Base-by-base conservation (phyloP, 2,797 vertebrate genomes). In the Pangasius larnaudii region DNA sequence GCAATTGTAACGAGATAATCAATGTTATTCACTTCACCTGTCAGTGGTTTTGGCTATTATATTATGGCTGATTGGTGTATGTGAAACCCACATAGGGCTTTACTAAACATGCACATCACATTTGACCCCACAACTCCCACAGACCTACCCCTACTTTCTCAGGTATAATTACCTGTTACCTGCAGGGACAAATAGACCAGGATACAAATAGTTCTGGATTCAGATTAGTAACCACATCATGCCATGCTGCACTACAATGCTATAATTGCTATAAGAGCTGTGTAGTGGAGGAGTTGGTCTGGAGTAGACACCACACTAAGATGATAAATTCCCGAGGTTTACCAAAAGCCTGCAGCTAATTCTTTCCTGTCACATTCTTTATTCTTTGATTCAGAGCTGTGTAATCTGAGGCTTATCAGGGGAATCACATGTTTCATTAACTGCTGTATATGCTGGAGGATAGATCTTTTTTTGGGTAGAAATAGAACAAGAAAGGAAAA, bases 301-400 rank as follows among this genome's bases (percentile, higher is more conserved):
- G 59, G 81, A 92, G 53, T 78, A 87, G 69, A 90, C 79, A 61
- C 49, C 82, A 71, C 30, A 81, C 85, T 16, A 67, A 85, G 74
- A 86, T 46, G 61, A 63, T 82, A 78, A 91, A 89, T 79, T 53
- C 74, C 69, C 59, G 49, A 33, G 67, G 72, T 90, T 90, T 90
- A 88, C 59, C 87, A n/a, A 88, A 61, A 80, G 83, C 89, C 88
- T 88, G 75, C 30, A 90, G 90, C 80, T 92, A 88, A 93, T 93
- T 91, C 90, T 89, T 93, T 78, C 22, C 90, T 90, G 88, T 88
- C 90, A 92, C 85, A 86, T 91, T 89, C 89, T 91, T 93, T 91
- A 91, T 91, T 82, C 90, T 88, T 92, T 93, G 91, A 90, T 91
- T 79, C 90, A 87, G 89, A 78, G 67, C 86, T 42, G 79, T 85